These are phyloP conservation scores for Fulmarus glacialis DNA, from an alignment of 2,113 vertebrate species.

Conservation along the genomic window DNA sequence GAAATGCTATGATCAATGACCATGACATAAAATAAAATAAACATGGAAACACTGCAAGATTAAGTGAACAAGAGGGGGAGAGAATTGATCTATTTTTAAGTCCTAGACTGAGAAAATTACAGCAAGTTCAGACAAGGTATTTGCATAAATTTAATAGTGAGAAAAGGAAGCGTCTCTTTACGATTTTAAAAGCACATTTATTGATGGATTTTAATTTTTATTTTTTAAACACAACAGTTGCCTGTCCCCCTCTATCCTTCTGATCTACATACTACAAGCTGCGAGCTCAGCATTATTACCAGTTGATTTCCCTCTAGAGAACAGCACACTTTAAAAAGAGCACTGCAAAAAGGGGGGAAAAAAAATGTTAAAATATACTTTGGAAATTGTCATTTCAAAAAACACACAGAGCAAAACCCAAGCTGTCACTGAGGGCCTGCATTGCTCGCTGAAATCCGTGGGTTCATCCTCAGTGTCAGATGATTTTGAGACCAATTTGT, in stretches of 20 bases:
- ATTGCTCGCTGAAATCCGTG: neutral
- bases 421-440: neutral
- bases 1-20: conserved; percentile 31
- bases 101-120: neutral
- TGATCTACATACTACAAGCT: neutral
- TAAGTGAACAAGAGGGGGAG: neutral
- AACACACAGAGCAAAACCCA: neutral
- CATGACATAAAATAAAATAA: conserved; percentile 25
- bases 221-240: neutral
- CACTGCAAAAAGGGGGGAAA: neutral
- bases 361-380: neutral
- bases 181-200: neutral
- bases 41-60: neutral
- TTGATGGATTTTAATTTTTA: neutral
- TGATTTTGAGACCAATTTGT: neutral
- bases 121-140: neutral
- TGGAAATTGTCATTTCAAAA: neutral
- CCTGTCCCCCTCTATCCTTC: neutral
- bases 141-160: neutral
- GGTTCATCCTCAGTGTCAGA: neutral
- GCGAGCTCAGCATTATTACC: neutral
- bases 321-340: neutral
- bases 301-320: neutral
- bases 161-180: neutral
- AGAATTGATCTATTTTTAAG: neutral